Percentiles rank a stretch among this genome's conserved stretches.
Conservation (phyloP, 2,113 vertebrate genomes). For the Corythornis cristatus region DNA sequence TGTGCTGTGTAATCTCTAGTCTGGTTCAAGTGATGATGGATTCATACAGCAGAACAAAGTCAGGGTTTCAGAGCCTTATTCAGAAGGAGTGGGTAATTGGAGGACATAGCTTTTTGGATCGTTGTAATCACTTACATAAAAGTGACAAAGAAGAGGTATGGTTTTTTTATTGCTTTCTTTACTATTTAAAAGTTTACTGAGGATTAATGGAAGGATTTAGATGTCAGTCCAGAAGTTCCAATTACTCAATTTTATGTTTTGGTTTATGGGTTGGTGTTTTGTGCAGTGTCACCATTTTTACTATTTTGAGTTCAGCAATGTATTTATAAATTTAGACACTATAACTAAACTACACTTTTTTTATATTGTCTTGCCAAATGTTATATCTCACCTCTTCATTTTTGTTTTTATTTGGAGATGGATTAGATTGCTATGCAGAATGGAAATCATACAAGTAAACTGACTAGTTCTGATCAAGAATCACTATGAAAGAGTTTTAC, state of each 20-base stretch:
- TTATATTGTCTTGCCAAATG: background rate
- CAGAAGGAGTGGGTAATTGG: constrained; percentile 90
- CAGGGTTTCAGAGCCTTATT: constrained; percentile 87
- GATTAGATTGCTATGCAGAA: background rate
- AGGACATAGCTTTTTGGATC: constrained; percentile 85
- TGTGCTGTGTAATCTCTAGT: constrained; percentile 86
- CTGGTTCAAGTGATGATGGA: constrained; percentile 92
- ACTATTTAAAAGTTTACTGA: background rate
- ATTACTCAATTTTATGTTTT: background rate
- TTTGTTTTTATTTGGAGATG: background rate
- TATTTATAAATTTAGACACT: too few relatives aligned
- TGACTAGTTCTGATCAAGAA: background rate
- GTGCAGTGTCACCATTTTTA: background rate
- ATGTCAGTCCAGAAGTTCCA: background rate
- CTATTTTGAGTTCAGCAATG: background rate
- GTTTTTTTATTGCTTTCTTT: background rate
- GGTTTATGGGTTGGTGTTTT: background rate
- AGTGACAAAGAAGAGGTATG: constrained; percentile 85
- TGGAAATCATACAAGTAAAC: background rate
- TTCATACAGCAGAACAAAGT: constrained; percentile 81
- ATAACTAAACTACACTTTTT: background rate
- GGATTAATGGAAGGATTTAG: background rate
- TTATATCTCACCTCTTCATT: background rate
- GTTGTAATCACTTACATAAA: constrained; percentile 85
- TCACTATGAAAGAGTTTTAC: background rate